phyloP scores from a whole-genome alignment of 2,888 invertebrate genomes.

The Bombylius major region DNA sequence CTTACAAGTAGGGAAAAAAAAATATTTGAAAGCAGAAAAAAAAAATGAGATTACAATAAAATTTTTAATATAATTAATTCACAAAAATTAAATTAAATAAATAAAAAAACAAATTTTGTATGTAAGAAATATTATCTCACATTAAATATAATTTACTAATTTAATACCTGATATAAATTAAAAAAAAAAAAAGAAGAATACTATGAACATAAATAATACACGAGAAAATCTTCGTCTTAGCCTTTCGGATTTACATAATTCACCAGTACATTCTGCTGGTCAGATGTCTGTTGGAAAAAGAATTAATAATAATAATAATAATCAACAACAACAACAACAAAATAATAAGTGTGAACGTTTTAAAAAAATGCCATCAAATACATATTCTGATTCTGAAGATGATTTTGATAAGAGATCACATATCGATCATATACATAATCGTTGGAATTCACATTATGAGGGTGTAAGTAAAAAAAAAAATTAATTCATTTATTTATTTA shows the following conservation, averaged over 20 bases:
- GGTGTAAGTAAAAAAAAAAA: constrained; percentile 28
- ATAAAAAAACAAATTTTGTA: too few relatives aligned
- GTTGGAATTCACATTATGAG: constrained; percentile 32
- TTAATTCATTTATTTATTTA: too few relatives aligned
- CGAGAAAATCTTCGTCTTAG: constrained; percentile 34
- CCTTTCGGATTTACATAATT: constrained; percentile 30
- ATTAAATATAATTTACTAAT: background rate
- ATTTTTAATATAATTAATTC: too few relatives aligned
- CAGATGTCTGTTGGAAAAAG: constrained; percentile 23
- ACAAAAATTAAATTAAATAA: too few relatives aligned
- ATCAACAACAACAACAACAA: background rate
- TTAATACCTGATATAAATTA: background rate
- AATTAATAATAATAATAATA: constrained; percentile 28
- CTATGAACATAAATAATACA: constrained; percentile 20
- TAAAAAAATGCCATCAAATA: constrained; percentile 35
- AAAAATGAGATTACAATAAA: too few relatives aligned
- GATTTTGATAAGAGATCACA: constrained; percentile 31
- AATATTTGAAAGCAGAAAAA: too few relatives aligned
- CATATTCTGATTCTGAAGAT: constrained; percentile 36
- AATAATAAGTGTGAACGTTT: constrained; percentile 25
- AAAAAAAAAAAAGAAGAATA: background rate
- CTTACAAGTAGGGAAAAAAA: too few relatives aligned
- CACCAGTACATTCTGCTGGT: constrained; percentile 17
- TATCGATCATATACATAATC: constrained; percentile 25
- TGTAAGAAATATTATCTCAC: background rate